Percentiles rank a stretch among this genome's conserved stretches.
phyloP scores from a whole-genome alignment of 2,888 invertebrate species.

The Actias luna region DNA sequence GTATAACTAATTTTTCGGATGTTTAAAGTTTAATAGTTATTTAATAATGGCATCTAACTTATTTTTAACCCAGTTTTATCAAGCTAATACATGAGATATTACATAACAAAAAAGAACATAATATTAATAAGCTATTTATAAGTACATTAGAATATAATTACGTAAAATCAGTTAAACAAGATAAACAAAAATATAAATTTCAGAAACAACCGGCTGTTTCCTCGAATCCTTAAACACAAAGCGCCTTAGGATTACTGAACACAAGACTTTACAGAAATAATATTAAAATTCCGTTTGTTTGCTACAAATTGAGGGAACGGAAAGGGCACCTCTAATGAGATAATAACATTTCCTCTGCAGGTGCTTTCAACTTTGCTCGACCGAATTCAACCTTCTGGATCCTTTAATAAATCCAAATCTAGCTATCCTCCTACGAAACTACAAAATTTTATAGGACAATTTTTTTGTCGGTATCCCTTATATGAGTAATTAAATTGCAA shows the following conservation, averaged over 20 bases:
- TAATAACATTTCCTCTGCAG: slow-evolving; percentile 55
- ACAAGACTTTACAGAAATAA: slow-evolving; percentile 44
- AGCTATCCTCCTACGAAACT: neutral
- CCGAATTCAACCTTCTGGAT: neutral
- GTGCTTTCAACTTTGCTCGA: slow-evolving; percentile 16
- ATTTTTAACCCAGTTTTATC: neutral
- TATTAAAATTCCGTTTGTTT: slow-evolving; percentile 70
- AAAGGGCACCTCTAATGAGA: slow-evolving; percentile 67
- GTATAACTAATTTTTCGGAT: too few species aligned
- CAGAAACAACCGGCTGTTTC: slow-evolving; percentile 17
- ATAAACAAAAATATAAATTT: slow-evolving; percentile 20
- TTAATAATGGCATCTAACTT: too few species aligned
- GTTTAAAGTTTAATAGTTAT: too few species aligned
- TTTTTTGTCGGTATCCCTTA: too few species aligned
- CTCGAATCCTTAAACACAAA: slow-evolving; percentile 39
- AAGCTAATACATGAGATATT: neutral
- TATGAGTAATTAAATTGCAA: too few species aligned
- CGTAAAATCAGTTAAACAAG: slow-evolving; percentile 6
- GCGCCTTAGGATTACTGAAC: slow-evolving; percentile 44
- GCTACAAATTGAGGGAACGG: slow-evolving; percentile 58
- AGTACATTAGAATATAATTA: slow-evolving; percentile 1
- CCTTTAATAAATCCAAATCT: slow-evolving; percentile 6
- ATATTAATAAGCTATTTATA: neutral
- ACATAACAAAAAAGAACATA: neutral
- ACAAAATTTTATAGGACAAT: too few species aligned